Evolutionary conservation across 2,797 vertebrate genomes (phyloP).

Genomic region (Dendrocincla fuliginosa): DNA sequence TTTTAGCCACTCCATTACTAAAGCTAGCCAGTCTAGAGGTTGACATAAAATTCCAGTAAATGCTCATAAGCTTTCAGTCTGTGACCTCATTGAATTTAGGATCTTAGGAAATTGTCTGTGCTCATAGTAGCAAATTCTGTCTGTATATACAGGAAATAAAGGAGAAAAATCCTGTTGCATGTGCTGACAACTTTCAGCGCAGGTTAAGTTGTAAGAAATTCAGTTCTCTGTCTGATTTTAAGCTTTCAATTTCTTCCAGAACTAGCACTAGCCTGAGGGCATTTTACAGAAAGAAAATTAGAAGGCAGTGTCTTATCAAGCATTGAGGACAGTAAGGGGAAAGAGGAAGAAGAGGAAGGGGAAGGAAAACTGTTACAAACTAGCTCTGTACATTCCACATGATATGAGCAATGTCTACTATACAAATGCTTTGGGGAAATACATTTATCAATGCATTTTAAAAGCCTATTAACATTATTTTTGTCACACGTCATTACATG

Average conservation of each 20-base stretch:
- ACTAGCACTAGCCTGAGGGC: neutral
- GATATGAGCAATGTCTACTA: neutral
- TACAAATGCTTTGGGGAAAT: neutral
- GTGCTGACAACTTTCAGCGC: accelerated
- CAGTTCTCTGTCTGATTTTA: neutral
- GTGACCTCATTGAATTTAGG: neutral
- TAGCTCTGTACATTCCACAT: neutral
- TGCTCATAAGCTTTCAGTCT: neutral
- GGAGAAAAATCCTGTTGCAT: neutral
- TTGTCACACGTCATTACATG: neutral
- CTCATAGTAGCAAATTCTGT: neutral
- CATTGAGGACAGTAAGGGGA: neutral
- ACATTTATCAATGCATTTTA: neutral
- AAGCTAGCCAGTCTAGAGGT: neutral
- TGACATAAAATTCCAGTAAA: neutral
- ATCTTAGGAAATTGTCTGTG: neutral
- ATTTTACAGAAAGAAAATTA: neutral
- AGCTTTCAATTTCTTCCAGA: neutral
- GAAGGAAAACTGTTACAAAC: neutral
- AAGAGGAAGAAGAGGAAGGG: neutral
- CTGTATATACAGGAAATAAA: neutral
- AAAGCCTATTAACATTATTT: neutral
- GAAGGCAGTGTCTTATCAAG: neutral
- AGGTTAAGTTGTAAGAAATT: neutral
- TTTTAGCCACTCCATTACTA: neutral